Evolutionary conservation across 2,888 invertebrate genomes (phyloP), one percentile per base, ranked within the genome.

Genomic region (Drosophila glabriapex): DNA sequence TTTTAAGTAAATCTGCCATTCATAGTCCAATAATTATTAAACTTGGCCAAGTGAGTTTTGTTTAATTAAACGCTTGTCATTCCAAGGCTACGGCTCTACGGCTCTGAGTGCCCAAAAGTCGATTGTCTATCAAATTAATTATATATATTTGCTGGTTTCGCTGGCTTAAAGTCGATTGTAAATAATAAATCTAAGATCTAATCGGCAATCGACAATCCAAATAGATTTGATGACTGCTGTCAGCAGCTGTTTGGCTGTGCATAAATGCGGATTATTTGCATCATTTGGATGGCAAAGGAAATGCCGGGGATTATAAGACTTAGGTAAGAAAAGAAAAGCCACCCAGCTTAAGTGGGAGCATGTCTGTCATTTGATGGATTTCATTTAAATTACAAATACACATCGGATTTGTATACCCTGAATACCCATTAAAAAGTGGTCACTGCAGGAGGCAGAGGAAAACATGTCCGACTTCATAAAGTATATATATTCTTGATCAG

Each of bases 11-110:
- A 35, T 35, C 35, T 65, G 63, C 58, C 70, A 79, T 81, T 83
- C 85, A 73, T 72, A 83, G 83, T 80, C 86, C 84, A 84, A 80
- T 82, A 82, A 86, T 80, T 78, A 82, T 78, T 65, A 66, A 74
- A 78, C 49, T 68, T 78, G 65, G 16, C 50, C 62, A 62, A 74
- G 55, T 69, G 49, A 70, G 50, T 68, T 59, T 72, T 60, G 53
- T 58, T 74, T 77, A 79, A 84, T 84, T 81, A 84, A 85, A 73
- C 59, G 64, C 67, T 31, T 76, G 71, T 50, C 54, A 73, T 52
- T 73, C 46, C 76, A 84, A 82, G 84, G 84, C 70, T 58, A 29
- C 19, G 29, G 37, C 54, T 60, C 70, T 58, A 29, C 19, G 29
- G 37, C 54, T 60, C 10, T 19, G 16, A 35, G 33, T 41, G 41